These are phyloP conservation scores for Melieria omissa DNA, from an alignment of 2,888 invertebrate species.

Conservation along the genomic window DNA sequence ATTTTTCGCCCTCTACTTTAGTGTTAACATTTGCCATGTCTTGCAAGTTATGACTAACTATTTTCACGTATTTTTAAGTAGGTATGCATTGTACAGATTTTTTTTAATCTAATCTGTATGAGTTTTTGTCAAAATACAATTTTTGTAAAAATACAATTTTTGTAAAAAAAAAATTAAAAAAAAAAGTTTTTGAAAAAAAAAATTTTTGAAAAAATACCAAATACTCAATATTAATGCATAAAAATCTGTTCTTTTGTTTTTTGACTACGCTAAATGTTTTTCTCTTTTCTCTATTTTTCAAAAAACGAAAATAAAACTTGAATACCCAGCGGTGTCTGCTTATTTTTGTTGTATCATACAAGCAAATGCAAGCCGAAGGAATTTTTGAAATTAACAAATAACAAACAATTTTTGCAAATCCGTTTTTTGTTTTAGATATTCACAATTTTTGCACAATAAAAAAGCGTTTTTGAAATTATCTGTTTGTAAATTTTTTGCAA, in stretches of 20 bases:
- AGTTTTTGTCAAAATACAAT: not conserved
- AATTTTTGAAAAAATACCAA: not conserved
- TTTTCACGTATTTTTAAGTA: conserved; percentile 9
- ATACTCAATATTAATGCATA: not conserved
- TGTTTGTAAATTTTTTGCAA: conserved; percentile 17
- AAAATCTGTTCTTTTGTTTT: conserved; percentile 18
- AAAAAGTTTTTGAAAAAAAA: conserved; percentile 13
- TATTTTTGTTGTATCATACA: too few species aligned
- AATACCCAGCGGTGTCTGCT: not conserved
- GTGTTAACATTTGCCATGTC: not conserved
- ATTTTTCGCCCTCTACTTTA: not conserved
- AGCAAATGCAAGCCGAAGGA: not conserved
- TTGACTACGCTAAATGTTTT: conserved; percentile 20
- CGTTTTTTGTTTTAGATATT: conserved; percentile 25
- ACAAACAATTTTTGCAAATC: conserved; percentile 31
- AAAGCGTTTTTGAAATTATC: conserved; percentile 40
- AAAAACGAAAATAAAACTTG: not conserved
- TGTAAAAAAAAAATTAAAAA: conserved; percentile 8
- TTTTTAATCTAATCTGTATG: not conserved
- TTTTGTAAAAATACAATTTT: not conserved
- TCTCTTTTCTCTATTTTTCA: conserved; percentile 23
- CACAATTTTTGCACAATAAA: conserved; percentile 37
- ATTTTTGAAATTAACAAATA: conserved; percentile 32
- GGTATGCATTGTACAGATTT: conserved; percentile 21
- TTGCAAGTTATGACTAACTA: not conserved